Conservation (phyloP, 2,113 vertebrate species). For the Gymnocephalus cernua region DNA sequence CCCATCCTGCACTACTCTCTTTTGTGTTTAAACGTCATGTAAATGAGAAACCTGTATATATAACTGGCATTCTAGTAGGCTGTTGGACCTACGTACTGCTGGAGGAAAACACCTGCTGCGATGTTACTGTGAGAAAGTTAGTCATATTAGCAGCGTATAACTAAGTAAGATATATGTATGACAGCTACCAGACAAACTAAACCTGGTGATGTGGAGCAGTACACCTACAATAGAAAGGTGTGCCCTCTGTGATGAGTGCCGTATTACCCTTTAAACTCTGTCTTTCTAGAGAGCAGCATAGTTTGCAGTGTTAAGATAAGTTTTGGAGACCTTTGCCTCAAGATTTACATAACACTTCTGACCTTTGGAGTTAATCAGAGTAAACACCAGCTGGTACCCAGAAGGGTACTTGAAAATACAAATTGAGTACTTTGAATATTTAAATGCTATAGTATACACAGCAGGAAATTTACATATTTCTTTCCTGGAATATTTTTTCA, state of each 20-base stretch:
- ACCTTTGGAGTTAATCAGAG: constrained; percentile 66
- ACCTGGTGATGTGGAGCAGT: not conserved
- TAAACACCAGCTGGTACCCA: constrained; percentile 64
- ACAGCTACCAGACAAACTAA: constrained; percentile 13
- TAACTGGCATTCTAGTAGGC: not conserved
- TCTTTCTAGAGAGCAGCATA: constrained; percentile 13
- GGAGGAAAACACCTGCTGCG: not conserved
- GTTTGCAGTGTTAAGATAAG: constrained; percentile 44
- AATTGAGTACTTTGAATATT: constrained; percentile 56
- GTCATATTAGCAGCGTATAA: not conserved
- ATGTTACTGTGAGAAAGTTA: not conserved
- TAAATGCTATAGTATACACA: constrained; percentile 26
- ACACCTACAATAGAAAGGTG: not conserved
- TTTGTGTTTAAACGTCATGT: not conserved
- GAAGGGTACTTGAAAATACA: constrained; percentile 51
- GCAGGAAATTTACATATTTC: constrained; percentile 46
- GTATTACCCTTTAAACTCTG: constrained; percentile 39
- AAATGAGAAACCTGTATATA: not conserved
- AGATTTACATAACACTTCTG: constrained; percentile 53
- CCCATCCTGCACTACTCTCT: not conserved
- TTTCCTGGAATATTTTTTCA: constrained; percentile 36
- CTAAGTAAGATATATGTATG: not conserved
- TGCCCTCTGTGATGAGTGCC: constrained; percentile 7
- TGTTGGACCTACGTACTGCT: not conserved
- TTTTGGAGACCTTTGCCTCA: constrained; percentile 50